Conservation (phyloP, 2,888 invertebrate genomes). For the Melinopterus prodromus region DNA sequence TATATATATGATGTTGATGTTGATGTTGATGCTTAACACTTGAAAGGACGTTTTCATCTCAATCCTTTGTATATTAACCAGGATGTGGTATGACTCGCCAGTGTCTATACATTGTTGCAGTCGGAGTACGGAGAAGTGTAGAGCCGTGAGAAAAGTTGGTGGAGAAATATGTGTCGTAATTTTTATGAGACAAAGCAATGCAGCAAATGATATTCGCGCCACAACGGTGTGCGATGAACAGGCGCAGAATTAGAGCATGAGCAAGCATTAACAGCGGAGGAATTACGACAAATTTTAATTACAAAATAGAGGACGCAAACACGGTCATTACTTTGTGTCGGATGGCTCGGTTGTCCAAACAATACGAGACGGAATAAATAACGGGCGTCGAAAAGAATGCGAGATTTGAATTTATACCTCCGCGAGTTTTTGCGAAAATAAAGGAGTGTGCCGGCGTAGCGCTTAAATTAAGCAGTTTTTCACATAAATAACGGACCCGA, state of each 20-base stretch:
- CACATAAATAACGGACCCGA: constrained; percentile 32
- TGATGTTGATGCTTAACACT: no score
- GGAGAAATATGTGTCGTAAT: not conserved
- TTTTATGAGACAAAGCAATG: not conserved
- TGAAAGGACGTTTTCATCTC: not conserved
- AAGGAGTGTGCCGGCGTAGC: constrained; percentile 10
- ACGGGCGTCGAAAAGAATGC: not conserved
- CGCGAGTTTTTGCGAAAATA: constrained; percentile 29
- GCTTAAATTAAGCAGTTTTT: constrained; percentile 36
- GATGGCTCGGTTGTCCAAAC: not conserved
- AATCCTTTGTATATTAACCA: not conserved
- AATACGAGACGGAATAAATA: not conserved
- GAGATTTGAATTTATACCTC: not conserved
- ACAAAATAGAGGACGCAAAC: not conserved
- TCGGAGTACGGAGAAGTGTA: not conserved
- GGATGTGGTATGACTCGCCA: not conserved
- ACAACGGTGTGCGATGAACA: not conserved
- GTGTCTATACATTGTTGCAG: not conserved
- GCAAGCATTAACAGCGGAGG: not conserved
- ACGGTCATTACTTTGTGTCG: not conserved
- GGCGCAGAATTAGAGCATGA: not conserved
- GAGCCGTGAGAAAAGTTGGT: not conserved
- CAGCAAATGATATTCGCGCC: not conserved
- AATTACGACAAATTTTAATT: not conserved
- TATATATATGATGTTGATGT: no score